These are phyloP conservation scores for Paramormyrops kingsleyae DNA, from an alignment of 2,113 vertebrate genomes.

Conservation along the genomic window DNA sequence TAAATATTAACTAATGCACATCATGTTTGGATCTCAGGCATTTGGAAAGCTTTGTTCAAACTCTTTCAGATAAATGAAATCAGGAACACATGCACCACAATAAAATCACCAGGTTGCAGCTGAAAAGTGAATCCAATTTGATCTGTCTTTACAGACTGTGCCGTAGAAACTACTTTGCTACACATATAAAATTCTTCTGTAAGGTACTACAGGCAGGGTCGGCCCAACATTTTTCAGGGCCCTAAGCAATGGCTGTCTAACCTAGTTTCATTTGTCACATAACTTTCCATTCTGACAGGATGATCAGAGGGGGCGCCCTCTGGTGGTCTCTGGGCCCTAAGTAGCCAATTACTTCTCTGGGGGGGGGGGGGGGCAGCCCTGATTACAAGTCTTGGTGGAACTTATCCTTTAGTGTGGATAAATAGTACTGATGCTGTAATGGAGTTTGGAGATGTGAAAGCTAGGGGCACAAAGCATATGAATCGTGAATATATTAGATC, in stretches of 20 bases:
- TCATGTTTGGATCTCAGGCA: not conserved
- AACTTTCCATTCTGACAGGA: not conserved
- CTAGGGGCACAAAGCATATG: not conserved
- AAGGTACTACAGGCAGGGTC: not conserved
- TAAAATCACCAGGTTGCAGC: not conserved
- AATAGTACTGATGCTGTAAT: not conserved
- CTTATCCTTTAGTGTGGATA: not conserved
- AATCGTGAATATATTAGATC: constrained; percentile 74
- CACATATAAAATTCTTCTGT: not conserved
- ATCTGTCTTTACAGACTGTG: not conserved
- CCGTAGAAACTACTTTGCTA: not conserved
- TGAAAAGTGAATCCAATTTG: not conserved
- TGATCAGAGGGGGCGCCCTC: not conserved
- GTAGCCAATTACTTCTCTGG: no score
- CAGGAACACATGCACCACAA: not conserved
- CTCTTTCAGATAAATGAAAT: not conserved
- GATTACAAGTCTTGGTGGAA: not conserved
- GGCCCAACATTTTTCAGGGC: not conserved
- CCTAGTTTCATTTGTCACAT: not conserved
- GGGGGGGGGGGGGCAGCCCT: no score
- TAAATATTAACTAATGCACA: not conserved
- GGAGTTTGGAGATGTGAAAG: not conserved
- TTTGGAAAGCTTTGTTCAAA: not conserved
- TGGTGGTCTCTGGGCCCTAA: not conserved
- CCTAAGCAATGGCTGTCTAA: not conserved